phyloP scores from a whole-genome alignment of 2,888 invertebrate species.

The Idaea aversata region DNA sequence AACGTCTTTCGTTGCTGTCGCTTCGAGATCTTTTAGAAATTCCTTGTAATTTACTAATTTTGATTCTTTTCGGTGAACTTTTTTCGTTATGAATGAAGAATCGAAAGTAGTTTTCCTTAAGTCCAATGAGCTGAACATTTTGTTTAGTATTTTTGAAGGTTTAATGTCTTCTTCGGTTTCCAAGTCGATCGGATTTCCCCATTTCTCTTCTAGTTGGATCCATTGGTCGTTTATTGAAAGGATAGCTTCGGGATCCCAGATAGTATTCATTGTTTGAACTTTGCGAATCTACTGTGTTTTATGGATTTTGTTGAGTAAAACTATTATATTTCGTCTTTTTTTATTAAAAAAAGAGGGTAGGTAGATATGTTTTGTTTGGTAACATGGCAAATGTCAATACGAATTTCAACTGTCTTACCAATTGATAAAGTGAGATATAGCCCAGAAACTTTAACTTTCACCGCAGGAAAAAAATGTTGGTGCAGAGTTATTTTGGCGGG shows the following conservation, averaged over 20 bases:
- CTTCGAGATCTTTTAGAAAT: slow-evolving; percentile 53
- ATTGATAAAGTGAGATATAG: too few species aligned
- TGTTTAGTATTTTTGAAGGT: slow-evolving; percentile 32
- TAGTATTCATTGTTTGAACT: neutral
- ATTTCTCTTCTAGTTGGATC: slow-evolving; percentile 61
- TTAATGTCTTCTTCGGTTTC: slow-evolving; percentile 58
- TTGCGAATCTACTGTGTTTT: neutral
- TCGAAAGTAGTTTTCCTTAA: slow-evolving; percentile 61
- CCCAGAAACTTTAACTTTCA: too few species aligned
- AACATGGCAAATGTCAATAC: slow-evolving; percentile 4
- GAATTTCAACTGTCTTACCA: too few species aligned
- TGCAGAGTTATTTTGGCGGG: too few species aligned
- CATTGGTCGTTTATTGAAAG: slow-evolving; percentile 64
- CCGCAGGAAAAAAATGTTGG: too few species aligned
- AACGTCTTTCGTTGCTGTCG: slow-evolving; percentile 27
- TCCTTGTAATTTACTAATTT: slow-evolving; percentile 54
- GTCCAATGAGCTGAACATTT: slow-evolving; percentile 58
- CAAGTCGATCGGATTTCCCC: slow-evolving; percentile 64
- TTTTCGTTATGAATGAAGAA: slow-evolving; percentile 59
- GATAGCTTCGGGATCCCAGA: slow-evolving; percentile 52
- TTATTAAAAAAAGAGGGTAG: neutral
- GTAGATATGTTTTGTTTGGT: too few species aligned
- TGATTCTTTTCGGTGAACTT: slow-evolving; percentile 49
- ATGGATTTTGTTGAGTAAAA: neutral
- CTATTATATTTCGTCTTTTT: too few species aligned